These are phyloP conservation scores for Megaustenia siamemsis DNA, from an alignment of 2,888 invertebrate genomes.

Conservation along the genomic window DNA sequence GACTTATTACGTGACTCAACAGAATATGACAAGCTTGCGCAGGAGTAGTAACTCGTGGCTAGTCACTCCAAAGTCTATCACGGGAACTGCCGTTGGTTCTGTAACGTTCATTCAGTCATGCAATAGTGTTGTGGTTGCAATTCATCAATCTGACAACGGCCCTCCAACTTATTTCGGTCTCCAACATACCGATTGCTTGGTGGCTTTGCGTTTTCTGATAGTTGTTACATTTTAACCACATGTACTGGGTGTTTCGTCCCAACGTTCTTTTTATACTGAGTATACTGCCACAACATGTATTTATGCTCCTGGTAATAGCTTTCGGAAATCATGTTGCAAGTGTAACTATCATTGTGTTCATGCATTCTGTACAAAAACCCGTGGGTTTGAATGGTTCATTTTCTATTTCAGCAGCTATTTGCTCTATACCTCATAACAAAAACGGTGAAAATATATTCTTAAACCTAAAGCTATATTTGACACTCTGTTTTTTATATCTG, in stretches of 20 bases:
- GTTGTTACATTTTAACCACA: not conserved
- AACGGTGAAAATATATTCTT: not conserved
- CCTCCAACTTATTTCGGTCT: not conserved
- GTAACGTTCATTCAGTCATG: not conserved
- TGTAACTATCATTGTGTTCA: not conserved
- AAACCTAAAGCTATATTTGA: no score
- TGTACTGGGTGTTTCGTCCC: slow-evolving; percentile 4
- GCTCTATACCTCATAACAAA: not conserved
- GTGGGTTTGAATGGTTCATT: not conserved
- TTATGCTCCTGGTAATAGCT: not conserved
- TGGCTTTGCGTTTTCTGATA: not conserved
- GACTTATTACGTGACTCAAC: not conserved
- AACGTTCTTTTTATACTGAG: not conserved
- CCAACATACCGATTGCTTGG: not conserved
- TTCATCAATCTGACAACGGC: no score
- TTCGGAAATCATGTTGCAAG: not conserved
- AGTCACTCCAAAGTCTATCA: not conserved
- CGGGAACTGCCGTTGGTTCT: not conserved
- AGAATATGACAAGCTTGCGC: not conserved
- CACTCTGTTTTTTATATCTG: no score
- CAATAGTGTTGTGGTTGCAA: not conserved
- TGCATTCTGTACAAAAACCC: not conserved
- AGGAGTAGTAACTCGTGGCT: not conserved
- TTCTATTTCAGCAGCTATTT: not conserved
- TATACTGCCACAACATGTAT: not conserved